Conservation (phyloP, 1,140 invertebrate genomes). For the Camponotus vicinus region DNA sequence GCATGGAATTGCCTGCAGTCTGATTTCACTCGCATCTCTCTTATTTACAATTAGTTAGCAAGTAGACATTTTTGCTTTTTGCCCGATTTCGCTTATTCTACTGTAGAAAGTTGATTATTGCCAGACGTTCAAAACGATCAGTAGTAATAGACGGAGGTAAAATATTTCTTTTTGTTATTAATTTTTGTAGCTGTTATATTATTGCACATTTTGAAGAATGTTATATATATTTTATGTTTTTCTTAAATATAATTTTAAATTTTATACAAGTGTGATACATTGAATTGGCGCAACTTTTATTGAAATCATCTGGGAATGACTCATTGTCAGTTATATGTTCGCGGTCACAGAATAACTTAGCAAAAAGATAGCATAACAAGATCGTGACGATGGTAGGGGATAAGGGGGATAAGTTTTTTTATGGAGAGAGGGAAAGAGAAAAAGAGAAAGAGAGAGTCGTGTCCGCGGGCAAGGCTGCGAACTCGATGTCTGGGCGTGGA, state of each 20-base stretch:
- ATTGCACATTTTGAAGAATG: neutral
- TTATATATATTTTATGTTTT: neutral
- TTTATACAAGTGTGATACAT: neutral
- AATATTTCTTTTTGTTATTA: neutral
- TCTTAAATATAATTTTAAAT: neutral
- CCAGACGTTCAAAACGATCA: neutral
- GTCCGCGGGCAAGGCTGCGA: conserved; percentile 29
- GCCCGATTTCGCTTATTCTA: neutral
- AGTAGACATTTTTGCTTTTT: conserved; percentile 12
- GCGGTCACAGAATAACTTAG: conserved; percentile 21
- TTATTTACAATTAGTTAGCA: neutral
- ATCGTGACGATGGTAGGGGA: conserved; percentile 35
- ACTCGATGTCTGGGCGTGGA: conserved; percentile 63
- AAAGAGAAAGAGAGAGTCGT: neutral
- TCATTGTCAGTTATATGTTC: conserved; percentile 21
- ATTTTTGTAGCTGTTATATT: neutral
- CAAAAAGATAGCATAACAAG: conserved; percentile 21
- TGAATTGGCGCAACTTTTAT: neutral
- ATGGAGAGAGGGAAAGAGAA: neutral
- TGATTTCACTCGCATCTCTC: conserved; percentile 45
- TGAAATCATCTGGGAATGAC: neutral
- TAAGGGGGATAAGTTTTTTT: neutral
- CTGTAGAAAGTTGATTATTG: conserved; percentile 15
- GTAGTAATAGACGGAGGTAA: neutral
- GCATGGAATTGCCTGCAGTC: neutral